Percentiles rank a stretch among this genome's conserved stretches.
These are phyloP conservation scores for Hyla sarda DNA, from an alignment of 2,113 vertebrate genomes.

Conservation along the genomic window DNA sequence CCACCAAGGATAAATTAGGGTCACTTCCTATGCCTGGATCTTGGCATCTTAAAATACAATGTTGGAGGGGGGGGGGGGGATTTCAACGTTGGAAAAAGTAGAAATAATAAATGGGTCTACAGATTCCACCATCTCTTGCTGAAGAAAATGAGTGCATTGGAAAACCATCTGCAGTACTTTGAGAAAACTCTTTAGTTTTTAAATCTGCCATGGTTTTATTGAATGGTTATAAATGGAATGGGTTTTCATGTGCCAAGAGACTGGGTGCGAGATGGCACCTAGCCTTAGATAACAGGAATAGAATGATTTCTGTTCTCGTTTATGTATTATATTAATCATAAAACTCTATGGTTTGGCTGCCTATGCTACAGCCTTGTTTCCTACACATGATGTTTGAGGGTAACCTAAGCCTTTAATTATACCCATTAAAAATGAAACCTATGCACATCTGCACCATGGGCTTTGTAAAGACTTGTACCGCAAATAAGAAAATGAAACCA, in stretches of 20 bases:
- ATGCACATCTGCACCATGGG: not conserved
- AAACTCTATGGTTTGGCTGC: not conserved
- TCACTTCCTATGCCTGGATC: too few relatives aligned
- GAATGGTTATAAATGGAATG: not conserved
- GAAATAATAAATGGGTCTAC: not conserved
- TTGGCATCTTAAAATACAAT: too few relatives aligned
- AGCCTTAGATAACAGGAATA: constrained; percentile 4
- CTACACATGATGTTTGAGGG: not conserved
- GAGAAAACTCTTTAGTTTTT: not conserved
- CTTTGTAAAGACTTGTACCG: not conserved
- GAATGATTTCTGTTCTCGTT: not conserved
- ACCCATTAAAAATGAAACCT: not conserved
- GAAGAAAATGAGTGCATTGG: not conserved
- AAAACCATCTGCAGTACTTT: not conserved
- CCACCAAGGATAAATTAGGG: too few relatives aligned
- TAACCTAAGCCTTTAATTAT: constrained; percentile 19
- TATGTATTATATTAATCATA: not conserved
- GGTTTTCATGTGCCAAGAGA: not conserved
- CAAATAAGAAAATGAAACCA: not conserved
- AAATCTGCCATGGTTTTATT: not conserved
- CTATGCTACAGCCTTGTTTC: not conserved
- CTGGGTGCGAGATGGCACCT: not conserved
- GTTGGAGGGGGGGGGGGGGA: too few relatives aligned
- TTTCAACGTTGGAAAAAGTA: not conserved
- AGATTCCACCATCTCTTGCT: not conserved